Evolutionary conservation across 2,888 invertebrate genomes (phyloP).

Genomic region (Syritta pipiens): DNA sequence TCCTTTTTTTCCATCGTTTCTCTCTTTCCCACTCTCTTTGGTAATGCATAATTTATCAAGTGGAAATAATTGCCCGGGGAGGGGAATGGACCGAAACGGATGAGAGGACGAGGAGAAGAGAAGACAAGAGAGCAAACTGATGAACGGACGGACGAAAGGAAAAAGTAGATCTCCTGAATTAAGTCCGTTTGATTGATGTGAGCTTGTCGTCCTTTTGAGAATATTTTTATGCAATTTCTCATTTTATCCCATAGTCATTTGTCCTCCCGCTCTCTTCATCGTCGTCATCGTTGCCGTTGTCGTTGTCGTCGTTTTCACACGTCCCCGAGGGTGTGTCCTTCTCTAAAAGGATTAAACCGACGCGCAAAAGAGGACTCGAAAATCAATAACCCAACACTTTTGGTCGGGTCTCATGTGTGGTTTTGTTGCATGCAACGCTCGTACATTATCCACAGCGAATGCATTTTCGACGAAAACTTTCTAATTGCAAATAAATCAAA

Average conservation of each 20-base stretch:
- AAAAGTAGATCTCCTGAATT: constrained; percentile 39
- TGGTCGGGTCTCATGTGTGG: constrained; percentile 38
- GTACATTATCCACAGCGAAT: constrained; percentile 50
- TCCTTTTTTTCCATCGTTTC: constrained; percentile 14
- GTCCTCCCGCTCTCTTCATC: background rate
- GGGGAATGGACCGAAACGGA: background rate
- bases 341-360: constrained; percentile 21
- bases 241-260: constrained; percentile 41
- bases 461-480: constrained; percentile 53
- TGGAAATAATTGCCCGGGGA: constrained; percentile 51
- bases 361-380: constrained; percentile 8
- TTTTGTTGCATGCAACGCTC: constrained; percentile 13
- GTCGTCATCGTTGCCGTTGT: background rate
- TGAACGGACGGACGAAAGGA: background rate
- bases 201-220: constrained; percentile 50
- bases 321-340: background rate
- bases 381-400: constrained; percentile 39
- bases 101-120: background rate
- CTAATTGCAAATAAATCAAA: constrained; percentile 66
- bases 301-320: background rate
- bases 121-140: background rate
- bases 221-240: constrained; percentile 56
- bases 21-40: constrained; percentile 7
- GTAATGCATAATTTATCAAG: constrained; percentile 66
- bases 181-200: constrained; percentile 57